Evolutionary conservation across 2,888 invertebrate genomes (phyloP).

Genomic region (Belgica antarctica): DNA sequence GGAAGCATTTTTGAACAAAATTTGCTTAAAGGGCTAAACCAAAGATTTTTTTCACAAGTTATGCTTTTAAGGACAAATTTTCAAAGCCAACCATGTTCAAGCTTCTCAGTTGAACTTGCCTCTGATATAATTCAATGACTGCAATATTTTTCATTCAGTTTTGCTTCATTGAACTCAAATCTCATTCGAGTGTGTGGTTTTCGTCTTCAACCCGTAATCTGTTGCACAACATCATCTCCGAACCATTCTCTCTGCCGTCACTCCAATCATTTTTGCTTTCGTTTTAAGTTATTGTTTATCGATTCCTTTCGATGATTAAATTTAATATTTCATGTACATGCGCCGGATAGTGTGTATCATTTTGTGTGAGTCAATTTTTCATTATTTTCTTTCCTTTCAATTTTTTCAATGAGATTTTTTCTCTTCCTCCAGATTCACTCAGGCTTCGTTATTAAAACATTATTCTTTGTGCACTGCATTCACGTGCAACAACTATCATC

Average conservation of each 20-base stretch:
- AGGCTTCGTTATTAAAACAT: slow-evolving; percentile 3
- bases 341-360: not conserved
- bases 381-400: not conserved
- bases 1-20: no score
- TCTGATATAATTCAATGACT: no score
- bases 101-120: no score
- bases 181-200: not conserved
- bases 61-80: no score
- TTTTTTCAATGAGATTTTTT: not conserved
- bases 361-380: not conserved
- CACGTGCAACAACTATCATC: not conserved
- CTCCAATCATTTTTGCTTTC: slow-evolving; percentile 26
- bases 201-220: not conserved
- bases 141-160: no score
- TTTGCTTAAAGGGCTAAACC: no score
- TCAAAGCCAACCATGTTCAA: no score
- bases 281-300: slow-evolving; percentile 15
- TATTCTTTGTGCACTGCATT: not conserved
- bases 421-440: not conserved
- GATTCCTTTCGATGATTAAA: slow-evolving; percentile 31
- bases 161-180: no score
- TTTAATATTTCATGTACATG: slow-evolving; percentile 22
- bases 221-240: not conserved
- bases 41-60: not conserved
- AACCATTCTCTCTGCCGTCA: not conserved